Percentiles rank a stretch among this genome's conserved stretches.
Evolutionary conservation across 2,113 vertebrate genomes (phyloP).

Genomic region (Triplophysa rosa): DNA sequence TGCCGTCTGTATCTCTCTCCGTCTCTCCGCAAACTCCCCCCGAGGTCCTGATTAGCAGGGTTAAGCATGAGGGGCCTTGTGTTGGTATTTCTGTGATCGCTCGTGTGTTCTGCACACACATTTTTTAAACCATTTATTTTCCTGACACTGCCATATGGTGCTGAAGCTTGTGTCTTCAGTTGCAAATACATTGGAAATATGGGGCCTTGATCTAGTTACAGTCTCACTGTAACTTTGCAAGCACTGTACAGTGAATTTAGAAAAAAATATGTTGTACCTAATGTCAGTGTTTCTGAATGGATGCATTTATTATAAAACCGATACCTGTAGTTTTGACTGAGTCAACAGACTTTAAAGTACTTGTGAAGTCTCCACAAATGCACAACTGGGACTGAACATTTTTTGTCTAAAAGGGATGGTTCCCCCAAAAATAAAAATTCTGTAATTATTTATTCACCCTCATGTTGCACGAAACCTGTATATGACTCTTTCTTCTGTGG

Average conservation of each 20-base stretch:
- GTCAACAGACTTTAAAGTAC: background rate
- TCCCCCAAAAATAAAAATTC: too few relatives aligned
- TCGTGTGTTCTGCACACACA: constrained; percentile 65
- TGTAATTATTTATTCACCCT: too few relatives aligned
- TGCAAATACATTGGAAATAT: constrained; percentile 62
- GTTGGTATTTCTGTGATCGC: constrained; percentile 73
- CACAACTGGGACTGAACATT: too few relatives aligned
- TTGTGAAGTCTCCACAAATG: background rate
- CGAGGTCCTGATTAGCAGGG: constrained; percentile 69
- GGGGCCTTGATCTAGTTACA: constrained; percentile 15
- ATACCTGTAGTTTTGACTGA: background rate
- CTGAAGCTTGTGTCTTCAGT: constrained; percentile 63
- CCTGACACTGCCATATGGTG: constrained; percentile 74
- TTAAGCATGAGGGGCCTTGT: constrained; percentile 67
- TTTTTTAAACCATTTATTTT: constrained; percentile 76
- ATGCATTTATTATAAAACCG: too few relatives aligned
- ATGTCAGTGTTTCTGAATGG: too few relatives aligned
- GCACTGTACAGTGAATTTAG: background rate
- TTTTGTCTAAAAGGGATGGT: too few relatives aligned
- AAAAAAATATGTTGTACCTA: background rate
- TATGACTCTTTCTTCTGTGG: too few relatives aligned
- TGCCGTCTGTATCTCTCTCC: constrained; percentile 47
- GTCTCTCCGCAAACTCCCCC: constrained; percentile 53
- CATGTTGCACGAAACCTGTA: too few relatives aligned
- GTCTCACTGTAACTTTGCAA: background rate